Percentiles rank a stretch among this genome's conserved stretches.
Conservation (phyloP, 2,888 invertebrate species). For the Drosophila lacicola region DNA sequence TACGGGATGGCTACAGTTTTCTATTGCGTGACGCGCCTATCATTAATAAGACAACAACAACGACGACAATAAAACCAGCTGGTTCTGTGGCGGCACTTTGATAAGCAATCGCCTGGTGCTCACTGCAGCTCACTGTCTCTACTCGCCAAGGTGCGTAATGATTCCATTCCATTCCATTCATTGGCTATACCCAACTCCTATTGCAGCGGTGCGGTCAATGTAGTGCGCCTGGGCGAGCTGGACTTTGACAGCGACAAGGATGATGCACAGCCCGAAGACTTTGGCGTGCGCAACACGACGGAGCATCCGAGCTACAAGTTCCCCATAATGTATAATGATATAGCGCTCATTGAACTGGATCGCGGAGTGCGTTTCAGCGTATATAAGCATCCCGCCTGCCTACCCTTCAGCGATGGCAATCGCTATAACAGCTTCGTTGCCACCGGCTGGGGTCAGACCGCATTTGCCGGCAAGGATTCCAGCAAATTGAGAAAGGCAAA, state of each 20-base stretch:
- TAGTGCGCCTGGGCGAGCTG: slow-evolving; percentile 81
- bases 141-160: slow-evolving; percentile 29
- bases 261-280: slow-evolving; percentile 80
- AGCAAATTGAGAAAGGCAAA: slow-evolving; percentile 86
- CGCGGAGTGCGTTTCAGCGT: slow-evolving; percentile 81
- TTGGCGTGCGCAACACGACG: slow-evolving; percentile 66
- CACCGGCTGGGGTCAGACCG: slow-evolving; percentile 86
- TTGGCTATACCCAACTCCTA: no score
- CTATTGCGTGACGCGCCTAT: slow-evolving; percentile 44
- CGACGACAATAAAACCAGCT: slow-evolving; percentile 38
- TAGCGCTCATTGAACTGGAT: slow-evolving; percentile 86
- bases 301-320: slow-evolving; percentile 84
- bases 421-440: slow-evolving; percentile 80
- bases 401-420: slow-evolving; percentile 74
- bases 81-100: slow-evolving; percentile 81
- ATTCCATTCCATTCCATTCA: no score
- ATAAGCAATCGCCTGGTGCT: slow-evolving; percentile 65
- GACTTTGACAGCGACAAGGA: slow-evolving; percentile 73
- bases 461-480: slow-evolving; percentile 72
- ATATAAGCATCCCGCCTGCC: slow-evolving; percentile 85
- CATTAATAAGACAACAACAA: slow-evolving; percentile 23
- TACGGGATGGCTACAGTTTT: slow-evolving; percentile 53
- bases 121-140: slow-evolving; percentile 68
- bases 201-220: slow-evolving; percentile 70
- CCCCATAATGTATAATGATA: slow-evolving; percentile 86